These are phyloP conservation scores for Synanceia verrucosa DNA, from an alignment of 2,797 vertebrate species.

Conservation along the genomic window DNA sequence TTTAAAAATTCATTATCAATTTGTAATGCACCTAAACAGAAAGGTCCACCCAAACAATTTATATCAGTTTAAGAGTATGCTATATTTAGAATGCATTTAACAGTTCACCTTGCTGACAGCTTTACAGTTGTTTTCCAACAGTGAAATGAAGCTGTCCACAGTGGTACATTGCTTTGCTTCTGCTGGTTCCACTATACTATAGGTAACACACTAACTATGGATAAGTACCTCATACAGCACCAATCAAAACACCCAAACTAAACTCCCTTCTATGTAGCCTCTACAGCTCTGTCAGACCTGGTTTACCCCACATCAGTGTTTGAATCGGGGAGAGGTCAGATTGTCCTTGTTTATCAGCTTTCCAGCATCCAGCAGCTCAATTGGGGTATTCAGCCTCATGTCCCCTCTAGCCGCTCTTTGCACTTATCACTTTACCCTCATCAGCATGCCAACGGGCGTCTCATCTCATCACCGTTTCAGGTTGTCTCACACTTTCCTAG, in stretches of 20 bases:
- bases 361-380: slow-evolving; percentile 40
- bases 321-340: slow-evolving; percentile 58
- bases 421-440: slow-evolving; percentile 49
- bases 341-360: slow-evolving; percentile 61
- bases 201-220: not conserved
- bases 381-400: slow-evolving; percentile 26
- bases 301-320: slow-evolving; percentile 34
- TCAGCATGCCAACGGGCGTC: slow-evolving; percentile 50
- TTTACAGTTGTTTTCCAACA: too few species aligned
- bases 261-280: slow-evolving; percentile 10
- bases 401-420: slow-evolving; percentile 25
- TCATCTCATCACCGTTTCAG: slow-evolving; percentile 50
- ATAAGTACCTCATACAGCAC: not conserved
- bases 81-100: too few species aligned
- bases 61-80: too few species aligned
- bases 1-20: not conserved
- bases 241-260: not conserved
- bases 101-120: too few species aligned
- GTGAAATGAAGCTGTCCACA: too few species aligned
- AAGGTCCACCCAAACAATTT: too few species aligned
- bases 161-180: not conserved
- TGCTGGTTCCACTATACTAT: too few species aligned
- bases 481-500: slow-evolving; percentile 52
- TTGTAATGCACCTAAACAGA: too few species aligned
- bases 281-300: slow-evolving; percentile 45